Evolutionary conservation across 2,113 vertebrate genomes (phyloP).

Genomic region (Ranitomeya variabilis): DNA sequence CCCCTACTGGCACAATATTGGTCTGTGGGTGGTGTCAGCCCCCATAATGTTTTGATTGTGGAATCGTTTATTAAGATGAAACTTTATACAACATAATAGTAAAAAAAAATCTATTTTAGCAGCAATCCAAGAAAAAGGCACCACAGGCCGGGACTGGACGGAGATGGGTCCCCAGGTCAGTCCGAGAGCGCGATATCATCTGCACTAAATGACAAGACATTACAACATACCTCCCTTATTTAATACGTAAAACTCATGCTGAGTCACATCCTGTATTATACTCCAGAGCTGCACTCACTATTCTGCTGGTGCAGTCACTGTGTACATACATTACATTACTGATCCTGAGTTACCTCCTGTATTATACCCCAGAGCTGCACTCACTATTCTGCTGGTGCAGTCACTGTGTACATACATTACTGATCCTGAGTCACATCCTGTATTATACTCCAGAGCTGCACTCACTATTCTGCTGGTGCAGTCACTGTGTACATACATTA

Average conservation of each 20-base stretch:
- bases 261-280: neutral
- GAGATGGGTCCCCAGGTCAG: conserved; percentile 20
- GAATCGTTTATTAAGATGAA: too few species aligned
- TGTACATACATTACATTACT: too few species aligned
- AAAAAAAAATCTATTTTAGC: conserved; percentile 9
- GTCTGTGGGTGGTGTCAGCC: neutral
- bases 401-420: too few species aligned
- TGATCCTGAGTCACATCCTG: too few species aligned
- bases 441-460: too few species aligned
- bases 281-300: conserved; percentile 13
- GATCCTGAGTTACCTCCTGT: neutral
- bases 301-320: neutral
- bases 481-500: too few species aligned
- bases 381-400: neutral
- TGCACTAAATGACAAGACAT: neutral
- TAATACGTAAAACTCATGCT: neutral
- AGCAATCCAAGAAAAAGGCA: neutral
- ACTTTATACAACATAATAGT: too few species aligned
- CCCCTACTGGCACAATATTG: neutral
- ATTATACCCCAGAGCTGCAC: conserved; percentile 11
- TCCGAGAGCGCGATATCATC: neutral
- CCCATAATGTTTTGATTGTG: neutral
- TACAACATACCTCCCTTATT: neutral
- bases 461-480: too few species aligned
- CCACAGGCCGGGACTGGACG: too few species aligned